phyloP scores from a whole-genome alignment of 2,113 vertebrate species.

The Acrocephalus kingi region DNA sequence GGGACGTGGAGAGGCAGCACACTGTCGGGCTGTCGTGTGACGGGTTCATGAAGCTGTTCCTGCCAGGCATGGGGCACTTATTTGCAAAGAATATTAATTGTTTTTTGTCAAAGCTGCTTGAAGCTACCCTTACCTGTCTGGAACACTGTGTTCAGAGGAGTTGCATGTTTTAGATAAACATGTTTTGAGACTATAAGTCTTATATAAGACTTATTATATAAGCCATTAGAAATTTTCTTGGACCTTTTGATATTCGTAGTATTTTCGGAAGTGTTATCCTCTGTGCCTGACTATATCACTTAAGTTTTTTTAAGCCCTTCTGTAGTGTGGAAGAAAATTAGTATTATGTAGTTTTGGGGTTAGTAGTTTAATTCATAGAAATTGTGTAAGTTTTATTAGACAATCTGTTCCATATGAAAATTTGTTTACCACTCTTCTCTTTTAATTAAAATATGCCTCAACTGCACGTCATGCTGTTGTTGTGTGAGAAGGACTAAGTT shows the following conservation, averaged over 20 bases:
- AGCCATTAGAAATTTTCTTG: background rate
- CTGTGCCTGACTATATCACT: background rate
- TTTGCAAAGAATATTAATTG: background rate
- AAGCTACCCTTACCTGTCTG: background rate
- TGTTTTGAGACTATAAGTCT: background rate
- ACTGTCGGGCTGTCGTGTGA: rapidly evolving
- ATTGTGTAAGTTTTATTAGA: background rate
- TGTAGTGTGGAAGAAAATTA: background rate
- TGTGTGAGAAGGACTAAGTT: background rate
- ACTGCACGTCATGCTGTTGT: background rate
- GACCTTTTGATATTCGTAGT: background rate
- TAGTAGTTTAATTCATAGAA: background rate
- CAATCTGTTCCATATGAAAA: background rate
- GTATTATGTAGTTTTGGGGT: background rate
- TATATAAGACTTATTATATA: background rate
- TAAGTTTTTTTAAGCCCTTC: background rate
- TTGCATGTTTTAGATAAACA: background rate
- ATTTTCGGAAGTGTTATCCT: background rate
- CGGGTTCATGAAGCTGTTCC: background rate
- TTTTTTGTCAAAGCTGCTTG: background rate
- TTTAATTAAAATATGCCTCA: background rate
- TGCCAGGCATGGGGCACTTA: background rate
- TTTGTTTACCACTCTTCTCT: background rate
- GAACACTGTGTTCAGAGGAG: background rate
- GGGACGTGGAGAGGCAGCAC: background rate